Conservation (phyloP, 2,888 invertebrate species). For the Drosophila parthenogenetica region DNA sequence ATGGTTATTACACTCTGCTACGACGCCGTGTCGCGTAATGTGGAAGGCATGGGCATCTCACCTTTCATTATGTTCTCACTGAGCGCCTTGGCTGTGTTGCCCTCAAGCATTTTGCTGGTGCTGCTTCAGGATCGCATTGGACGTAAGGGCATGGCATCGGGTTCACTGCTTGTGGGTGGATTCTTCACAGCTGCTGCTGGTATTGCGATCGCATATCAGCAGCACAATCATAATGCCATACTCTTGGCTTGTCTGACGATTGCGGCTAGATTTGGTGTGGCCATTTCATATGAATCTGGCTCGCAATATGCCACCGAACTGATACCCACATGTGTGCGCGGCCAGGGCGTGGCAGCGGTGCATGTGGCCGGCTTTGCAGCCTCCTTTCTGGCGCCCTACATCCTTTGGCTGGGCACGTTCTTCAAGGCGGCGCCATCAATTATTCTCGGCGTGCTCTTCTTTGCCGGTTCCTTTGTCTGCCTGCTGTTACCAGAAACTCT, state of each 20-base stretch:
- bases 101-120: conserved; percentile 85
- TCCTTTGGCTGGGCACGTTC: conserved; percentile 86
- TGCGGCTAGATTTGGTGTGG: conserved; percentile 87
- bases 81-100: conserved; percentile 87
- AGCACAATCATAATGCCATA: conserved; percentile 84
- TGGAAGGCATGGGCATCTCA: conserved; percentile 86
- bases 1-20: conserved; percentile 88
- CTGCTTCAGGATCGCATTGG: conserved; percentile 84
- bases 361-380: conserved; percentile 88
- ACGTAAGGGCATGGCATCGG: conserved; percentile 87
- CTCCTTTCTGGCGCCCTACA: conserved; percentile 87
- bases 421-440: conserved; percentile 87
- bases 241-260: conserved; percentile 86
- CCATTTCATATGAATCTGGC: conserved; percentile 88
- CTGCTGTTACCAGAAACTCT: conserved; percentile 88
- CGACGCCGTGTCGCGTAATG: conserved; percentile 87
- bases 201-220: conserved; percentile 85
- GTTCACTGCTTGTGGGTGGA: conserved; percentile 86
- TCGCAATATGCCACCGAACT: conserved; percentile 89
- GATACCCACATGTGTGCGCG: conserved; percentile 88
- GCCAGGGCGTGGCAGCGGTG: conserved; percentile 88
- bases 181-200: conserved; percentile 86
- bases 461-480: conserved; percentile 86
- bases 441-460: conserved; percentile 86
- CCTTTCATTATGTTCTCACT: conserved; percentile 87